These are phyloP conservation scores for Sciurus carolinensis DNA, from an alignment of 2,797 vertebrate genomes.

Conservation along the genomic window DNA sequence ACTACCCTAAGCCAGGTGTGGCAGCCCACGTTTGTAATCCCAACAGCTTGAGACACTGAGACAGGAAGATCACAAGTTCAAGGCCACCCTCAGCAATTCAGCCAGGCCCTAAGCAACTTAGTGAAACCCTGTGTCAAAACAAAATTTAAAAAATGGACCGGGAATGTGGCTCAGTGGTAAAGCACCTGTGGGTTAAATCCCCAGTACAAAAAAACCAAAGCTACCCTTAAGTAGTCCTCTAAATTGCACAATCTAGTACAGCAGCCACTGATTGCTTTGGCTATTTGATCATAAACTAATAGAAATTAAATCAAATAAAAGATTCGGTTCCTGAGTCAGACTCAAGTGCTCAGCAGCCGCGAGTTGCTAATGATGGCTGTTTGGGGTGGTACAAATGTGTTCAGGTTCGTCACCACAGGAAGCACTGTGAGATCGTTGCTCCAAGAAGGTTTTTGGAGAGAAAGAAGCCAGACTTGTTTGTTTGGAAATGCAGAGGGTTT, in stretches of 20 bases:
- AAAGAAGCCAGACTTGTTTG: conserved; percentile 47
- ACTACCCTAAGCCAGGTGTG: no score
- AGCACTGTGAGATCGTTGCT: not conserved
- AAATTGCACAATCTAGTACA: not conserved
- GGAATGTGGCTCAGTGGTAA: no score
- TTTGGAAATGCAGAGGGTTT: conserved; percentile 53
- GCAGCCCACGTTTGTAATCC: no score
- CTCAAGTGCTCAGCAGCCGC: not conserved
- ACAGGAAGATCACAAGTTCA: no score
- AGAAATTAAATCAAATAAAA: conserved; percentile 57
- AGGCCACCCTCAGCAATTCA: no score
- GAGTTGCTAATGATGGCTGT: not conserved
- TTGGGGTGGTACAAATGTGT: not conserved
- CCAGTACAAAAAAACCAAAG: not conserved
- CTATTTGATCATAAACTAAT: not conserved
- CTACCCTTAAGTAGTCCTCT: not conserved
- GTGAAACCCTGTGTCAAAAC: no score
- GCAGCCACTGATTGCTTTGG: not conserved
- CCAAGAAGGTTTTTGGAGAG: not conserved
- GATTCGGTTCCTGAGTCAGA: not conserved
- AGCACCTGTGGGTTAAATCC: not conserved
- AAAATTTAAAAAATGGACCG: not conserved
- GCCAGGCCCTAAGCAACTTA: no score
- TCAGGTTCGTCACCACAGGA: not conserved
- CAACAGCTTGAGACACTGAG: no score